These are phyloP conservation scores for Cosmia trapezina DNA, from an alignment of 2,888 invertebrate species.

Conservation along the genomic window DNA sequence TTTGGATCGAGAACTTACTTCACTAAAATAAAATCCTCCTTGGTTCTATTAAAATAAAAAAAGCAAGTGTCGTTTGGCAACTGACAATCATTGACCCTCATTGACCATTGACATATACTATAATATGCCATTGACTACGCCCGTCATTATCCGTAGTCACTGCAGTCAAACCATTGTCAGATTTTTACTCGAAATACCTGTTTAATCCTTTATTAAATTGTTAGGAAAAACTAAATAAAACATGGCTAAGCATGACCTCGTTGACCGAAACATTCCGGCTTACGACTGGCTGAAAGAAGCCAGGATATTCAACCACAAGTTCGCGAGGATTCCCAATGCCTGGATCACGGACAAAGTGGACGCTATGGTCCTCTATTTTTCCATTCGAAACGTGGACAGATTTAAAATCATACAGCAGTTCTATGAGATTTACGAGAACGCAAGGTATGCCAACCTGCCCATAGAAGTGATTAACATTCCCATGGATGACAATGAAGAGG, in stretches of 20 bases:
- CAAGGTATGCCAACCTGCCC: conserved; percentile 79
- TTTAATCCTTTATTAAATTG: not conserved
- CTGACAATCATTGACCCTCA: not conserved
- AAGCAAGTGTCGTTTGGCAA: not conserved
- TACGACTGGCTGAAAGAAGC: conserved; percentile 79
- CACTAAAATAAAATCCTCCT: not conserved
- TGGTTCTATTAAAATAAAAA: not conserved
- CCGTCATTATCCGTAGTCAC: not conserved
- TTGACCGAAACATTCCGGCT: conserved; percentile 29
- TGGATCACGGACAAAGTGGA: conserved; percentile 81
- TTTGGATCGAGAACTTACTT: not conserved
- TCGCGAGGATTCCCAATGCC: conserved; percentile 65
- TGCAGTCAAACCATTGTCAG: not conserved
- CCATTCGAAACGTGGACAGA: conserved; percentile 76
- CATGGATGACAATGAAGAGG: conserved; percentile 76
- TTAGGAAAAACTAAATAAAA: not conserved
- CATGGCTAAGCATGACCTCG: not conserved
- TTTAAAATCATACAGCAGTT: conserved; percentile 78
- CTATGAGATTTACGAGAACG: conserved; percentile 81
- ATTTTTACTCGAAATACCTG: conserved; percentile 7
- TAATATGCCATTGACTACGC: not conserved
- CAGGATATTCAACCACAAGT: conserved; percentile 75
- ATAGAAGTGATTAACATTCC: conserved; percentile 85
- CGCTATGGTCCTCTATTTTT: conserved; percentile 79
- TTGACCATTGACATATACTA: not conserved